Evolutionary conservation across 2,113 vertebrate genomes (phyloP), one percentile per base, ranked within the genome.

Genomic region (Conger conger): DNA sequence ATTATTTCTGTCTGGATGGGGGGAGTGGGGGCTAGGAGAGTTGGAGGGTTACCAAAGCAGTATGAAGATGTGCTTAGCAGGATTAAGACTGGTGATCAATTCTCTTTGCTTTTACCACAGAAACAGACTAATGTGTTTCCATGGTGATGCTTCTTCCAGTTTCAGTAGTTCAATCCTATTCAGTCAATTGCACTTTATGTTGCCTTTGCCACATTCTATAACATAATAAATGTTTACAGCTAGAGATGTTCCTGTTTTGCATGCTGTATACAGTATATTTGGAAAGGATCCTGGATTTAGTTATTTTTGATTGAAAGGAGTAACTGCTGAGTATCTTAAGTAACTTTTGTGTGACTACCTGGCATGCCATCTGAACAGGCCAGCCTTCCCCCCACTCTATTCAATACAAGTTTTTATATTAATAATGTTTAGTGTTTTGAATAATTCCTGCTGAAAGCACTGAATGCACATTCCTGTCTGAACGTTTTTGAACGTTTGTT

Each of bases 101-200:
- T 13, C 57, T 8, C 57, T 63, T 27, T 63, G 18, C 27, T n/a
- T 73, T 33, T 73, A 11, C 68, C 60, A n/a, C 60, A 68, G 60
- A 27, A 68, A 63, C 50, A 53, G 50, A 20, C 23, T 27, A 20
- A 8, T 40, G 68, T 82, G 50, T n/a, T 81, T 73, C 36, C 42
- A 73, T 13, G 27, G 33, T 33, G n/a, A 27, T 45, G 4, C 20
- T 40, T 40, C 77, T 23, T 27, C 27, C 57, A 35, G 35, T 45
- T 3, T 30, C 45, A 76, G 36, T 82, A 42, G 11, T 15, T 4
- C 15, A 30, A 35, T 68, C 68, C 15, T 60, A 37, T 53, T 33
- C 81, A 5, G 82, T 23, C 42, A 90, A 83, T 54, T 40, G 90
- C 91, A 92, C 91, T 92, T 91, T 91, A 88, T 86, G 36, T 15